Evolutionary conservation across 2,888 invertebrate genomes (phyloP).

Genomic region (Ectobius pallidus): DNA sequence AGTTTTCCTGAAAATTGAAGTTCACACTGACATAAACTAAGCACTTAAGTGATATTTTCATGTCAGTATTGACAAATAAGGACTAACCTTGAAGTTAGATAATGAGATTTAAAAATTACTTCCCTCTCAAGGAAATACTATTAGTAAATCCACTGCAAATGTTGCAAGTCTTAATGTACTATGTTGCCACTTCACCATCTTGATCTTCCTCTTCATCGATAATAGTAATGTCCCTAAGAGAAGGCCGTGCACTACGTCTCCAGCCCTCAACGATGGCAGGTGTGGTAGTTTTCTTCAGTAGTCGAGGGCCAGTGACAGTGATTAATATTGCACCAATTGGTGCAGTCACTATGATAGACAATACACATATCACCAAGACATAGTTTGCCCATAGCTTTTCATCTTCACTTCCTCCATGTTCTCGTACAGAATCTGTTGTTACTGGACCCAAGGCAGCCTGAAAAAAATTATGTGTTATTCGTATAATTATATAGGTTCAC

Average conservation of each 20-base stretch:
- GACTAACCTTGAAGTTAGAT: no score
- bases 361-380: conserved; percentile 76
- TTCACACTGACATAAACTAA: no score
- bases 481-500: no score
- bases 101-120: no score
- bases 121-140: no score
- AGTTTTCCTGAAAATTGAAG: no score
- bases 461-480: no score
- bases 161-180: no score
- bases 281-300: conserved; percentile 78
- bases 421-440: conserved; percentile 68
- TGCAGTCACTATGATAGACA: conserved; percentile 84
- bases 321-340: conserved; percentile 84
- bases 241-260: conserved; percentile 81
- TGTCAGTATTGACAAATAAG: no score
- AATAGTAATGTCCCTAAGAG: conserved; percentile 85
- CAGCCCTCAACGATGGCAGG: conserved; percentile 62
- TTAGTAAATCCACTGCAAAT: no score
- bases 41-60: no score
- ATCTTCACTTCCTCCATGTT: conserved; percentile 42
- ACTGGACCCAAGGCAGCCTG: conserved; percentile 84
- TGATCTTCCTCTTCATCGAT: conserved; percentile 81
- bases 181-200: conserved; percentile 34
- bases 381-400: conserved; percentile 60
- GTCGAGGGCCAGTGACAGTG: conserved; percentile 75